Percentiles rank a stretch among this genome's conserved stretches.
Evolutionary conservation across 2,113 vertebrate species (phyloP).

Genomic region (Mobula hypostoma): DNA sequence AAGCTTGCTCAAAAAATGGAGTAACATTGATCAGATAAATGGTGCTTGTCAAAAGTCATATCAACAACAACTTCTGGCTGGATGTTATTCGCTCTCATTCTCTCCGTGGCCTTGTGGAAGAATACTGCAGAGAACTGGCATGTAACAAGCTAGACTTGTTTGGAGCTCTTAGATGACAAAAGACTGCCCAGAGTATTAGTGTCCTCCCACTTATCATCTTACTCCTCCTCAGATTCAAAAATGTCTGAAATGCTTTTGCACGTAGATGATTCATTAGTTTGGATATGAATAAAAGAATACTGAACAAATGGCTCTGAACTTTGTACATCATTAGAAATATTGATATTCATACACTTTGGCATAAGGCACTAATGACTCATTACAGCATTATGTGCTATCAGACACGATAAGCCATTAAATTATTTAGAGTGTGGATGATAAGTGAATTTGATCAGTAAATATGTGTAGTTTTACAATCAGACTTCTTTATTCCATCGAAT

Average conservation of each 20-base stretch:
- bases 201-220: neutral
- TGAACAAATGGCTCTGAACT: slow-evolving; percentile 35
- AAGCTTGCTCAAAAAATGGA: neutral
- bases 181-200: neutral
- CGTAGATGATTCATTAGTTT: slow-evolving; percentile 7
- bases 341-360: slow-evolving; percentile 20
- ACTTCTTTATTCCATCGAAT: neutral
- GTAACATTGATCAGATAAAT: neutral
- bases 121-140: neutral
- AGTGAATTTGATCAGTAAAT: slow-evolving; percentile 27
- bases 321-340: neutral
- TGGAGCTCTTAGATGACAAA: neutral
- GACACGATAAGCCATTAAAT: slow-evolving; percentile 20
- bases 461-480: neutral
- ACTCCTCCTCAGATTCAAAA: slow-evolving; percentile 9
- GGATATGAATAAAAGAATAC: slow-evolving; percentile 27
- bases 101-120: neutral
- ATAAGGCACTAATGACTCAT: slow-evolving; percentile 29
- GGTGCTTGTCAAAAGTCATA: neutral
- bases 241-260: neutral
- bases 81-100: neutral
- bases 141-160: neutral
- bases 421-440: slow-evolving; percentile 33
- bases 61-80: neutral
- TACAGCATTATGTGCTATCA: slow-evolving; percentile 15